phyloP scores from a whole-genome alignment of 1,140 invertebrate genomes.

The Conopomorpha cramerella region DNA sequence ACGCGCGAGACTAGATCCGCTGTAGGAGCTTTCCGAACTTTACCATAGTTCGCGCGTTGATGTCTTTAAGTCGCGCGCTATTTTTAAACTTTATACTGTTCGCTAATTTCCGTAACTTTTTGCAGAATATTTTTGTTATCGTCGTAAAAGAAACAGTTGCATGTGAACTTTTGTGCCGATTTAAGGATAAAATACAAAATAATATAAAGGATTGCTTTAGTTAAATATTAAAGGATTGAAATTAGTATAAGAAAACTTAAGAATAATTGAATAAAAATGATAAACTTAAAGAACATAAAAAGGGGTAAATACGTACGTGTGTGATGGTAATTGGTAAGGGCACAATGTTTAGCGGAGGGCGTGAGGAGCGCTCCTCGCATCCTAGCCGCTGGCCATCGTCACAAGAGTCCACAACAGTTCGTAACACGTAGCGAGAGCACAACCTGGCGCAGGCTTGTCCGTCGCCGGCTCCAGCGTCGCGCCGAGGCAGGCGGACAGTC shows the following conservation, averaged over 20 bases:
- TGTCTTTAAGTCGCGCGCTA: no score
- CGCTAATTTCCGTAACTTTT: no score
- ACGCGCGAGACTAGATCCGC: no score
- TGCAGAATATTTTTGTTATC: no score
- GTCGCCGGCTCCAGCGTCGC: conserved; percentile 53
- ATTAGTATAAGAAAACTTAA: conserved; percentile 10
- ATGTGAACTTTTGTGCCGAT: no score
- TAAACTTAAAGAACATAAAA: conserved; percentile 24
- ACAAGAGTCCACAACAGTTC: conserved; percentile 55
- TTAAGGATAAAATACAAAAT: no score
- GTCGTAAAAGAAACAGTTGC: no score
- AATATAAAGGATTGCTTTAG: no score
- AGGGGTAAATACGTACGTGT: conserved; percentile 47
- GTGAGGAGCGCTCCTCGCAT: conserved; percentile 58
- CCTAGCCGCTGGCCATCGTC: conserved; percentile 57
- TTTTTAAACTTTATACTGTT: no score
- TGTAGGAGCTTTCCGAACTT: no score
- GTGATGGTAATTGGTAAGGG: conserved; percentile 51
- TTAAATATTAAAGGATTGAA: conserved; percentile 6
- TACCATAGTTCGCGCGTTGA: no score
- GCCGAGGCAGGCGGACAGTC: conserved; percentile 54
- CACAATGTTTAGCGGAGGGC: conserved; percentile 53
- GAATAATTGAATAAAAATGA: conserved; percentile 10
- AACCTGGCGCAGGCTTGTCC: conserved; percentile 57
- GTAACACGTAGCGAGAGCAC: conserved; percentile 42